Evolutionary conservation across 37 sponge, comb jelly and placozoan genomes (phyloP).

Genomic region (Lycopodina hypogea): DNA sequence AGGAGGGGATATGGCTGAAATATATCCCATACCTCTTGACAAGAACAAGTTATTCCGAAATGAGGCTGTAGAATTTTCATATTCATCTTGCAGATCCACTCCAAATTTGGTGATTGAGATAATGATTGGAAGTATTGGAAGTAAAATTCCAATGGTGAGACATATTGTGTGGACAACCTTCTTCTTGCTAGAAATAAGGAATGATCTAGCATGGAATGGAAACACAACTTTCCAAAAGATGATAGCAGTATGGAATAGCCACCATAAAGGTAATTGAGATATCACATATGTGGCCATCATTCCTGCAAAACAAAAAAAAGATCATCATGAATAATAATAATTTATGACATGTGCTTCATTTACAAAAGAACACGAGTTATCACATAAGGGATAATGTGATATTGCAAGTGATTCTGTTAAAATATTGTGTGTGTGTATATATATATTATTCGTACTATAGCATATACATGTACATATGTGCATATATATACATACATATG

Average conservation of each 20-base stretch:
- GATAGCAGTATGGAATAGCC: conserved; percentile 30
- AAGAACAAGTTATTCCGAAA: neutral
- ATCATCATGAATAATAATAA: too few species aligned
- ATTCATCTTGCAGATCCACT: neutral
- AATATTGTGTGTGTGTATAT: too few species aligned
- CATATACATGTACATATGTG: too few species aligned
- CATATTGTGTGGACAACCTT: conserved; percentile 30
- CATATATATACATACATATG: too few species aligned
- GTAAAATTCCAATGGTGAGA: conserved; percentile 17
- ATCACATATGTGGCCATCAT: conserved; percentile 13
- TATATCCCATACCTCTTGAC: conserved; percentile 9
- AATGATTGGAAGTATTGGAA: conserved; percentile 22
- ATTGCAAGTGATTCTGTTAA: too few species aligned
- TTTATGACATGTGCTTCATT: too few species aligned
- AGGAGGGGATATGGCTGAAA: conserved; percentile 9
- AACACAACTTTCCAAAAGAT: conserved; percentile 20
- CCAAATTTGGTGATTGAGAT: conserved; percentile 1
- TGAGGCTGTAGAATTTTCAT: neutral
- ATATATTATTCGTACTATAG: too few species aligned
- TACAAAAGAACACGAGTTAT: too few species aligned
- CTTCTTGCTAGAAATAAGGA: neutral
- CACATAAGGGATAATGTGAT: too few species aligned
- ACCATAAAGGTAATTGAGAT: conserved; percentile 23
- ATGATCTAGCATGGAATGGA: conserved; percentile 6
- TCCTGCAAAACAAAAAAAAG: conserved; percentile 7